phyloP scores from a whole-genome alignment of 2,888 invertebrate genomes.

The Ophion ellenae region DNA sequence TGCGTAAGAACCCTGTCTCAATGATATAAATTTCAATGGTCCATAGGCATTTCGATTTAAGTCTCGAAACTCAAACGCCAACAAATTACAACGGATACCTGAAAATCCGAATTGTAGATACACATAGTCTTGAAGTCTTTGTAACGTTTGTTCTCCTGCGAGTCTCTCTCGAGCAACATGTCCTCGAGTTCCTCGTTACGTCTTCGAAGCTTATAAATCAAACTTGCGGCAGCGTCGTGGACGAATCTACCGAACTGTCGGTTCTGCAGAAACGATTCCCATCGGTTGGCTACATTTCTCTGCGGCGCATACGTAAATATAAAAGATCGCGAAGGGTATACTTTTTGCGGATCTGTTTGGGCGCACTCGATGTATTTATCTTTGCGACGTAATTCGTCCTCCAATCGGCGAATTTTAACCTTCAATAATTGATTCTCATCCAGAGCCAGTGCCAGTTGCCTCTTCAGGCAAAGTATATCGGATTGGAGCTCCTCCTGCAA shows the following conservation, averaged over 20 bases:
- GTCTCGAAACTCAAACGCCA: not conserved
- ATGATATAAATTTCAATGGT: no score
- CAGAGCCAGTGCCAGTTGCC: constrained; percentile 70
- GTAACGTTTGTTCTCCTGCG: constrained; percentile 58
- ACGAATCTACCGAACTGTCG: constrained; percentile 51
- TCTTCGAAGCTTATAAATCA: constrained; percentile 59
- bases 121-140: constrained; percentile 61
- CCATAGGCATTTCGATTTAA: no score
- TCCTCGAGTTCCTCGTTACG: constrained; percentile 64
- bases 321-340: not conserved
- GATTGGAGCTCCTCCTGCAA: constrained; percentile 74
- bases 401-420: constrained; percentile 76
- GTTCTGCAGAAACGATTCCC: constrained; percentile 5
- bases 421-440: constrained; percentile 77
- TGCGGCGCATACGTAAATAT: not conserved
- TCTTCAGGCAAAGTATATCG: constrained; percentile 74
- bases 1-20: no score
- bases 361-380: constrained; percentile 75
- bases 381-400: constrained; percentile 75
- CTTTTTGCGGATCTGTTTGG: constrained; percentile 54
- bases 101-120: constrained; percentile 53
- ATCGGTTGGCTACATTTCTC: not conserved
- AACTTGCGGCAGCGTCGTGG: constrained; percentile 45
- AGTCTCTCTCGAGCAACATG: constrained; percentile 55
- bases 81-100: constrained; percentile 29